Percentiles rank a stretch among this genome's conserved stretches.
phyloP scores from a whole-genome alignment of 2,797 vertebrate species.

The Tapirus indicus region DNA sequence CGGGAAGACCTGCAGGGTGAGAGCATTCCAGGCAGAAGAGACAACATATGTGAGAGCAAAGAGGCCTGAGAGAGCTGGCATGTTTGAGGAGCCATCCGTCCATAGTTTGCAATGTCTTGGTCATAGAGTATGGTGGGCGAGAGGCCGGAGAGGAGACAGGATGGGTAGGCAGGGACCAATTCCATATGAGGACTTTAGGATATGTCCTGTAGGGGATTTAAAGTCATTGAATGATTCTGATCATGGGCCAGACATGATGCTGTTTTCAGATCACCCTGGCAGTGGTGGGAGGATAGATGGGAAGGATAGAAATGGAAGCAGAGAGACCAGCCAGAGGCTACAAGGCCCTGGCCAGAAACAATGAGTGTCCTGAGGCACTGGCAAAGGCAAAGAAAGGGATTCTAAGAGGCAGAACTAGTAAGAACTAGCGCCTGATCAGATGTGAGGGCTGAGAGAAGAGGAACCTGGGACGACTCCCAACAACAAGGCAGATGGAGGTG shows the following conservation, averaged over 20 bases:
- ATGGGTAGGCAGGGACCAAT: not conserved
- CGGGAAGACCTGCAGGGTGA: not conserved
- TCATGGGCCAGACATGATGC: not conserved
- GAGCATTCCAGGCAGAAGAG: not conserved
- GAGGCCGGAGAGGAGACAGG: not conserved
- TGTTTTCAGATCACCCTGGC: not conserved
- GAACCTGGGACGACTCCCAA: not conserved
- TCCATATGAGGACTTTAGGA: not conserved
- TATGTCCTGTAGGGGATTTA: not conserved
- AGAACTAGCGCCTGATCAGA: not conserved
- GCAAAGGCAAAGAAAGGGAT: not conserved
- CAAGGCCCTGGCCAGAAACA: not conserved
- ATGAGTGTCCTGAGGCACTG: not conserved
- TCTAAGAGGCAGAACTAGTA: not conserved
- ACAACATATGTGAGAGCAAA: not conserved
- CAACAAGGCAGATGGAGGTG: accelerated
- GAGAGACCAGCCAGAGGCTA: not conserved
- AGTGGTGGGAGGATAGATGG: not conserved
- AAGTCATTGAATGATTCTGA: not conserved
- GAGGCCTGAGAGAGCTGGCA: not conserved
- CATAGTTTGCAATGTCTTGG: not conserved
- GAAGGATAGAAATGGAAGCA: not conserved
- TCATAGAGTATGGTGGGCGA: not conserved
- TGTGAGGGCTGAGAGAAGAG: not conserved
- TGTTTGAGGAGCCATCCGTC: not conserved